Conservation (phyloP, 2,113 vertebrate species). For the Rallus limicola region DNA sequence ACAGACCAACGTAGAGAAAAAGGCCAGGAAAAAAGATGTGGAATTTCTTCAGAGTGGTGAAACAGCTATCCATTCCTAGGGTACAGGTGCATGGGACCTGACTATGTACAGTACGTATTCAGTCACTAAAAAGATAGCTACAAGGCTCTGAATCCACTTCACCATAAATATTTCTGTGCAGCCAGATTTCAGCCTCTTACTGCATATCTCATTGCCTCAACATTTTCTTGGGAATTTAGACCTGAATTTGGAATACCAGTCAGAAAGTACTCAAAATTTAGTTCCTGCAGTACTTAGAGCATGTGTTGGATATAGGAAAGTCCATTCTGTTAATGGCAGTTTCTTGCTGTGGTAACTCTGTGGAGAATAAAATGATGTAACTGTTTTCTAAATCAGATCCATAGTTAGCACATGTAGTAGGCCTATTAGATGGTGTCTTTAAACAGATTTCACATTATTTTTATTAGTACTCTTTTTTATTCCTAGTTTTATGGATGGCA, state of each 20-base stretch:
- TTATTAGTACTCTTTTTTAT: background rate
- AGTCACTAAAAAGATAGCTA: background rate
- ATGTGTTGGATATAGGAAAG: background rate
- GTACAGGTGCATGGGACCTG: background rate
- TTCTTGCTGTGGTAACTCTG: background rate
- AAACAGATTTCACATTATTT: background rate
- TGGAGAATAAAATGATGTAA: background rate
- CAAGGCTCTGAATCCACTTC: background rate
- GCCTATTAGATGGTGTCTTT: background rate
- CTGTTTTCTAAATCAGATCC: background rate
- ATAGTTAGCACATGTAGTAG: background rate
- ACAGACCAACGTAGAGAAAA: background rate
- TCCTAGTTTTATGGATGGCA: background rate
- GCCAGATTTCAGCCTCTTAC: background rate
- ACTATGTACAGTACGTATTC: background rate
- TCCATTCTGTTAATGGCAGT: background rate
- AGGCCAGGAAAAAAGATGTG: background rate
- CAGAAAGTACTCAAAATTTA: background rate
- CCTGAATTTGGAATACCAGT: background rate
- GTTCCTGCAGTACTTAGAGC: background rate
- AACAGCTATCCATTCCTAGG: background rate
- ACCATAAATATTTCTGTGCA: background rate
- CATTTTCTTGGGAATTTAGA: background rate
- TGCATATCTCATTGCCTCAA: background rate
- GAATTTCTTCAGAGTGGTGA: background rate